Evolutionary conservation across 64 coral and sea anemone species (phyloP).

Genomic region (Actinia equina): DNA sequence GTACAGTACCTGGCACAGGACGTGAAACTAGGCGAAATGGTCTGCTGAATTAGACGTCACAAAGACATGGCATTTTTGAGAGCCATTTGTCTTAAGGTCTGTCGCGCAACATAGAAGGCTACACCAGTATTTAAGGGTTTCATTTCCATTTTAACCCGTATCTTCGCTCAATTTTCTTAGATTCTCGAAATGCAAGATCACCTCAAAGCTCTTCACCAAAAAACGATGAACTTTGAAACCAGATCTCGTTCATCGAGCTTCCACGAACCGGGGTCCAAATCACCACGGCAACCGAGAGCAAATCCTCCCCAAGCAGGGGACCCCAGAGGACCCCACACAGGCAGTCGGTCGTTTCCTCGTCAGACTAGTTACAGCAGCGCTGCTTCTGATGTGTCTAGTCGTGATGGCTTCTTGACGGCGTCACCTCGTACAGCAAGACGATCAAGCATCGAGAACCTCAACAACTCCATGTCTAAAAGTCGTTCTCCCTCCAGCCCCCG

Average conservation of each 20-base stretch:
- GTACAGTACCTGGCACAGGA: too few relatives aligned
- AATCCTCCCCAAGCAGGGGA: slow-evolving; percentile 58
- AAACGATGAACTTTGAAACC: slow-evolving; percentile 72
- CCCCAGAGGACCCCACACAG: slow-evolving; percentile 24
- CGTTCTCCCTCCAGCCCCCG: slow-evolving; percentile 31
- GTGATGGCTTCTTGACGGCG: slow-evolving; percentile 48
- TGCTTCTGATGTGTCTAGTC: slow-evolving; percentile 39
- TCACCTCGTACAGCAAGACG: slow-evolving; percentile 75
- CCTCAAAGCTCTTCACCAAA: slow-evolving; percentile 80
- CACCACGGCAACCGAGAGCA: slow-evolving; percentile 55
- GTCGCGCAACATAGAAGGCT: too few relatives aligned
- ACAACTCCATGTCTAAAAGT: slow-evolving; percentile 22
- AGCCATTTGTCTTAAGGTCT: too few relatives aligned
- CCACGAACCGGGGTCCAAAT: slow-evolving; percentile 47
- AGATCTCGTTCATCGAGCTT: slow-evolving; percentile 55
- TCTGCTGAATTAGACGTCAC: too few relatives aligned
- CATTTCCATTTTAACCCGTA: neutral
- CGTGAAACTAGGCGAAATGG: too few relatives aligned
- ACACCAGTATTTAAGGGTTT: too few relatives aligned
- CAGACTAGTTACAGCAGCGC: slow-evolving; percentile 51
- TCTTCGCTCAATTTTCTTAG: neutral
- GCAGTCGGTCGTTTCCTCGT: slow-evolving; percentile 45
- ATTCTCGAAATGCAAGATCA: slow-evolving; percentile 93
- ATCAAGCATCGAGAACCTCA: slow-evolving; percentile 76
- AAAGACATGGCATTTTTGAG: too few relatives aligned